A percentile compares a stretch with the other conserved stretches of the same genome.
These are phyloP conservation scores for Megaceryle alcyon DNA, from an alignment of 2,797 vertebrate genomes.

Conservation along the genomic window DNA sequence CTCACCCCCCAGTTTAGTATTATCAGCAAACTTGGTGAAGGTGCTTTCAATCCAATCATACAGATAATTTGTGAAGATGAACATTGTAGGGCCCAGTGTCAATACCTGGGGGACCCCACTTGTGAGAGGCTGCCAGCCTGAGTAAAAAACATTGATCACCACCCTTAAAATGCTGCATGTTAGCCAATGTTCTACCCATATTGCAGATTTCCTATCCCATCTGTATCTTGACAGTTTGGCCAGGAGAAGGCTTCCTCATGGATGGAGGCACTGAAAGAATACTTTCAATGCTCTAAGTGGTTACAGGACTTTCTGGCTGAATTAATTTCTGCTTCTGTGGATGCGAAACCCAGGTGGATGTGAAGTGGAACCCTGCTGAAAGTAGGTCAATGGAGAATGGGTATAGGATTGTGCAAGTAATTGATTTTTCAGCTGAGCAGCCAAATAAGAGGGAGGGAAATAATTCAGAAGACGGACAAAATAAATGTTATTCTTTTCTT, in stretches of 20 bases:
- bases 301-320: not conserved
- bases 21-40: not conserved
- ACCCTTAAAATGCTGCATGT: not conserved
- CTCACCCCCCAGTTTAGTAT: not conserved
- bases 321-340: not conserved
- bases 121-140: not conserved
- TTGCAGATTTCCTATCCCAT: not conserved
- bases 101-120: not conserved
- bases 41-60: not conserved
- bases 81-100: rapidly evolving
- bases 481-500: not conserved
- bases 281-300: not conserved
- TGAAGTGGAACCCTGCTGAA: not conserved
- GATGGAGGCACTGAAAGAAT: not conserved
- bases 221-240: not conserved
- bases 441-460: not conserved
- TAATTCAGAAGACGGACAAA: not conserved
- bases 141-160: not conserved
- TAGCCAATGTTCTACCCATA: not conserved
- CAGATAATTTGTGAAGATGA: not conserved
- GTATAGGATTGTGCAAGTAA: not conserved
- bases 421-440: not conserved
- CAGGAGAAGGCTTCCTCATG: not conserved
- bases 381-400: not conserved
- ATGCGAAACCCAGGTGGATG: not conserved